These are phyloP conservation scores for Coenobita brevimanus DNA, from an alignment of 1,140 invertebrate species.

Conservation along the genomic window DNA sequence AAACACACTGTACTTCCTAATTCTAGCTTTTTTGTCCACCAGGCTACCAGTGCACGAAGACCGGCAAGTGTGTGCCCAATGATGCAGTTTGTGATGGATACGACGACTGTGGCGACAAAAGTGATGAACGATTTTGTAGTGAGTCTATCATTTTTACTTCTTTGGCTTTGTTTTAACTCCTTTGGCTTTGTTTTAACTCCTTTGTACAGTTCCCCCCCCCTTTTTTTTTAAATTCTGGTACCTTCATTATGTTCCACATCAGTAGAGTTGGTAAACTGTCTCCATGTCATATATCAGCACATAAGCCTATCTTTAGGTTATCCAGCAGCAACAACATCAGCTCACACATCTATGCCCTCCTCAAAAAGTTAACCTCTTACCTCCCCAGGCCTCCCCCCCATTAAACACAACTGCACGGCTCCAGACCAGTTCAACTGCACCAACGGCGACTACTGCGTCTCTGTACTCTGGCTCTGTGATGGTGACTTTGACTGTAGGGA, in stretches of 20 bases:
- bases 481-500: constrained; percentile 75
- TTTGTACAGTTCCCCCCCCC: neutral
- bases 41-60: constrained; percentile 16
- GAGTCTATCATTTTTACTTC: neutral
- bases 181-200: neutral
- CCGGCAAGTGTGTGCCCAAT: neutral
- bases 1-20: too few relatives aligned
- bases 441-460: constrained; percentile 73
- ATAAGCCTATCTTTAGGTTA: too few relatives aligned
- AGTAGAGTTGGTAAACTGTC: too few relatives aligned
- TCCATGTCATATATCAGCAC: too few relatives aligned
- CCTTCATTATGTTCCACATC: too few relatives aligned
- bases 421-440: constrained; percentile 68
- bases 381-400: constrained; percentile 23
- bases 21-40: neutral
- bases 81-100: neutral
- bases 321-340: too few relatives aligned
- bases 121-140: constrained; percentile 28
- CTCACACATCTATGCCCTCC: too few relatives aligned
- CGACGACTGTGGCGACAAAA: constrained; percentile 35
- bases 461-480: constrained; percentile 75
- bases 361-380: too few relatives aligned
- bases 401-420: constrained; percentile 50
- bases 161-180: too few relatives aligned
- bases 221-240: too few relatives aligned